A percentile compares a stretch with the other conserved stretches of the same genome.
Evolutionary conservation across 2,888 invertebrate species (phyloP).

Genomic region (Hirudinaria manillensis): DNA sequence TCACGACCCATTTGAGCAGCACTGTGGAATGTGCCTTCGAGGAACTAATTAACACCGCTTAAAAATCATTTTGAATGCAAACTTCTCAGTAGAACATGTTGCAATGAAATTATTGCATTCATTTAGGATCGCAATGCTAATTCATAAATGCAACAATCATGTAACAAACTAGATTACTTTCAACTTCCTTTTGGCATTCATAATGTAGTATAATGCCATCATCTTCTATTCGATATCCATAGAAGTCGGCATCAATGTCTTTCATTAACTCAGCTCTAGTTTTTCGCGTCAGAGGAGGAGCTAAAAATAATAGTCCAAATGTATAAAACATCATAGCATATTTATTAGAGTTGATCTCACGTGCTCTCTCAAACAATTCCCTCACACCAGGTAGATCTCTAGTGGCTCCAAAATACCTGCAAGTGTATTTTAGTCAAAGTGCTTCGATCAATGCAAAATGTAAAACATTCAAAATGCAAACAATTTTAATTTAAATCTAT

Average conservation of each 20-base stretch:
- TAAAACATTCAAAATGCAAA: not conserved
- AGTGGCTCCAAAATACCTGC: slow-evolving; percentile 83
- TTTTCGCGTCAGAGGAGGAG: slow-evolving; percentile 80
- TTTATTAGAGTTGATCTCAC: not conserved
- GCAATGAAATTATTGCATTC: no score
- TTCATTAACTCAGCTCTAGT: slow-evolving; percentile 94
- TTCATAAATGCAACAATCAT: no score
- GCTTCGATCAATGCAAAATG: not conserved
- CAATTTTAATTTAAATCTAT: not conserved
- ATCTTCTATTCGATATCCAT: slow-evolving; percentile 96
- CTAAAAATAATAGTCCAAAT: slow-evolving; percentile 39
- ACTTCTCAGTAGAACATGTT: no score
- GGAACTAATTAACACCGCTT: no score
- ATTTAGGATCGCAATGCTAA: no score
- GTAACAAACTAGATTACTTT: slow-evolving; percentile 20
- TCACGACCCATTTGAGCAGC: no score
- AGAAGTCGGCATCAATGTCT: slow-evolving; percentile 96
- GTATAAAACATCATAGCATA: not conserved
- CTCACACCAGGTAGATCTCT: slow-evolving; percentile 95
- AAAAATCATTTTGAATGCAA: no score
- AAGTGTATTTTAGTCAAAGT: slow-evolving; percentile 26
- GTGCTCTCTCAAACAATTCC: slow-evolving; percentile 74
- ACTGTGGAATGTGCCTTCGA: no score
- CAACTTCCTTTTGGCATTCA: slow-evolving; percentile 75
- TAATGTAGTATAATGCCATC: slow-evolving; percentile 86